These are phyloP conservation scores for Cotesia chilonis DNA, from an alignment of 1,140 invertebrate genomes.

Conservation along the genomic window DNA sequence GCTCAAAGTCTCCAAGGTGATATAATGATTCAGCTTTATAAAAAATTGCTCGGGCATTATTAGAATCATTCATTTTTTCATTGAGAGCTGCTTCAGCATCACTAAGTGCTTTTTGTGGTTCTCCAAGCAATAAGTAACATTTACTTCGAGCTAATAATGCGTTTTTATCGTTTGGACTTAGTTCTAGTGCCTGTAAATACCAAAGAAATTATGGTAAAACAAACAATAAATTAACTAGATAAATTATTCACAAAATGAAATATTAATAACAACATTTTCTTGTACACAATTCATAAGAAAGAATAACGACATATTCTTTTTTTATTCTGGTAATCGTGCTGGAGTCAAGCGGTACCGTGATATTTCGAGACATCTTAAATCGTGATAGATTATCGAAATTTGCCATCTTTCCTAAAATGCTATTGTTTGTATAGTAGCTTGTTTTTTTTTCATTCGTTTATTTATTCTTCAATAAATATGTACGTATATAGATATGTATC, in stretches of 20 bases:
- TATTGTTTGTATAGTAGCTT: background rate
- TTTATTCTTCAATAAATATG: background rate
- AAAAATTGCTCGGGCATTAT: conserved; percentile 84
- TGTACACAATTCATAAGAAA: conserved; percentile 37
- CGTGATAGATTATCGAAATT: conserved; percentile 46
- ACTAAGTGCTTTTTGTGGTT: conserved; percentile 81
- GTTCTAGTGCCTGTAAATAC: conserved; percentile 80
- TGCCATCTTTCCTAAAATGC: conserved; percentile 29
- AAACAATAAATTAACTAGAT: conserved; percentile 16
- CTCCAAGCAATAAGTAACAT: conserved; percentile 88
- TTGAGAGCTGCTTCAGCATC: conserved; percentile 85
- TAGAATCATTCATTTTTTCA: conserved; percentile 72
- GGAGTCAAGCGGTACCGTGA: conserved; percentile 43
- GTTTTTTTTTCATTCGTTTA: background rate
- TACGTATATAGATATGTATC: background rate
- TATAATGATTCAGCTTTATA: conserved; percentile 94
- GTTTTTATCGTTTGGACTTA: conserved; percentile 84
- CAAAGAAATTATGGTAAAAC: conserved; percentile 25
- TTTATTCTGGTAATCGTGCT: conserved; percentile 37
- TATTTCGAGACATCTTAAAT: conserved; percentile 45
- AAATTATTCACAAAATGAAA: conserved; percentile 5
- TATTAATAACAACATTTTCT: conserved; percentile 10
- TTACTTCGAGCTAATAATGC: conserved; percentile 88
- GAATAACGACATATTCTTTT: conserved; percentile 28
- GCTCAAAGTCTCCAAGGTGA: conserved; percentile 91